These are phyloP conservation scores for Deilephila porcellus DNA, from an alignment of 2,888 invertebrate species.

Conservation along the genomic window DNA sequence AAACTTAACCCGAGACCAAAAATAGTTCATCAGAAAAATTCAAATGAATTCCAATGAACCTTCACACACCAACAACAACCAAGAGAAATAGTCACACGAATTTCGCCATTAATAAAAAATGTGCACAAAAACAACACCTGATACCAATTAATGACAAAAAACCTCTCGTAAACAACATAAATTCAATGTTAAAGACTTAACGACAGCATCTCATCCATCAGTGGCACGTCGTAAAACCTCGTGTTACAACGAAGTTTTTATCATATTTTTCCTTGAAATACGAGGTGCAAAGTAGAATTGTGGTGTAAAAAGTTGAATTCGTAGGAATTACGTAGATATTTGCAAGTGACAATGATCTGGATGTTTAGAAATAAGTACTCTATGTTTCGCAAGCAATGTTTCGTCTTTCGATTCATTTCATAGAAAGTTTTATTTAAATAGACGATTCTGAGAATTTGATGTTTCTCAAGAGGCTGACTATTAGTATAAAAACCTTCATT, in stretches of 20 bases:
- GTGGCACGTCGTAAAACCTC: conserved; percentile 22
- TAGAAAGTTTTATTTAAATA: too few relatives aligned
- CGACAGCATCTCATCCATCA: conserved; percentile 24
- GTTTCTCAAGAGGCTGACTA: too few relatives aligned
- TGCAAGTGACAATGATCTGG: too few relatives aligned
- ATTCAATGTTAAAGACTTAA: conserved; percentile 26
- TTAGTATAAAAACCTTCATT: too few relatives aligned
- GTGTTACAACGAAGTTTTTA: conserved; percentile 18
- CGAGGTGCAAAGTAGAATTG: not conserved
- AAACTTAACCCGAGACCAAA: not conserved
- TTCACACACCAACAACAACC: not conserved
- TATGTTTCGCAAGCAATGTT: too few relatives aligned
- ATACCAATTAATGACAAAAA: conserved; percentile 21
- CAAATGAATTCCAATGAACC: not conserved
- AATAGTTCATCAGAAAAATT: not conserved
- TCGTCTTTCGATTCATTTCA: too few relatives aligned
- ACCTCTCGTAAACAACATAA: conserved; percentile 23
- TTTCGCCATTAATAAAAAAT: not conserved
- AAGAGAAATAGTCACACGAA: not conserved
- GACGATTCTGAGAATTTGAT: too few relatives aligned
- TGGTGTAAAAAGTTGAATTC: not conserved
- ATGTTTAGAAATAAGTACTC: too few relatives aligned
- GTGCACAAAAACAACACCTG: conserved; percentile 1
- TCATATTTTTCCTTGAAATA: conserved; percentile 15
- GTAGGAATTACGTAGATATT: too few relatives aligned